These are phyloP conservation scores for Chrysochloris asiatica DNA, from an alignment of 2,113 vertebrate genomes.

Conservation along the genomic window DNA sequence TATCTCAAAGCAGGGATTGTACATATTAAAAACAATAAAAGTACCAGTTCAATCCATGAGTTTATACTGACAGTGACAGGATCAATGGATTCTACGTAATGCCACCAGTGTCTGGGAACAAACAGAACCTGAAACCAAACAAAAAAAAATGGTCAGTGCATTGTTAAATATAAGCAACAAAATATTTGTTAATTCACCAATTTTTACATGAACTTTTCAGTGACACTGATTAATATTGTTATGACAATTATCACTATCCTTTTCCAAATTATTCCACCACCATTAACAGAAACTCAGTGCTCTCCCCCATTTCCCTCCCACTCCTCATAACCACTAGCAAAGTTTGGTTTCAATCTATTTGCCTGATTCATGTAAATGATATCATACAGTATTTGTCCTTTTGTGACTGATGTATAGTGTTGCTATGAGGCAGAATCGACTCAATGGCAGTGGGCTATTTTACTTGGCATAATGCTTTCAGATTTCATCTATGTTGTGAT, in stretches of 20 bases:
- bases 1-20: not conserved
- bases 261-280: not conserved
- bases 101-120: constrained; percentile 98
- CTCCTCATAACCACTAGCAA: not conserved
- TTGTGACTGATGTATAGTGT: no score
- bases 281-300: not conserved
- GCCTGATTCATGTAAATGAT: not conserved
- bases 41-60: constrained; percentile 97
- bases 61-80: constrained; percentile 95
- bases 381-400: not conserved
- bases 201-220: not conserved
- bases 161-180: not conserved
- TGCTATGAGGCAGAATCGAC: no score
- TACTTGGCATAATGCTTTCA: not conserved
- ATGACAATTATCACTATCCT: not conserved
- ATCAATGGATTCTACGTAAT: constrained; percentile 96
- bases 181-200: not conserved
- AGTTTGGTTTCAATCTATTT: not conserved
- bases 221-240: not conserved
- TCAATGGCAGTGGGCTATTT: no score
- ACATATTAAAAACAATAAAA: constrained; percentile 23
- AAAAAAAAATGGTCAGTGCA: constrained; percentile 60
- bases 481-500: not conserved
- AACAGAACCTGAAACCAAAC: constrained; percentile 90
- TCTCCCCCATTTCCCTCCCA: no score